Evolutionary conservation across 2,888 invertebrate genomes (phyloP), one percentile per base, ranked within the genome.

Genomic region (Pristionchus exspectatus): DNA sequence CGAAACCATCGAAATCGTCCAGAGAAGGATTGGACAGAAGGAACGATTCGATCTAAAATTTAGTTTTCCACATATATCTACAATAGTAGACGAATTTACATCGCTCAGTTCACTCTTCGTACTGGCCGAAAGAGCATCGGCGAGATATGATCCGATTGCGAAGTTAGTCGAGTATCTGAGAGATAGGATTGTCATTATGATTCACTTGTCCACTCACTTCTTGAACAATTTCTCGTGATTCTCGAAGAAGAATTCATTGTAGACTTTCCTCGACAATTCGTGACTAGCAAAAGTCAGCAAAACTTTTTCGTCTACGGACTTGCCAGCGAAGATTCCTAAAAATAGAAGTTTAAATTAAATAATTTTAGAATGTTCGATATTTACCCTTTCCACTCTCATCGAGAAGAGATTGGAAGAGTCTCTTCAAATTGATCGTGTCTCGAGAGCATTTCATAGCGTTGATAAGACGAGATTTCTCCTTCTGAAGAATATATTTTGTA

Each of bases 241-340:
- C 83, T 81, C 66, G 66, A 83, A 81, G 89, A 89, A 89, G 89
- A 89, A 89, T 69, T 81, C 83, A 50, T 83, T 89, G 83, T 81
- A 89, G 30, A 83, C 33, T 44, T 83, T 81, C 83, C 44, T 77
- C 44, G 89, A 38, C 12, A 89, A 30, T n/a, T 81, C 74, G 33
- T 72, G 56, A 33, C 21, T 56, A 14, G 30, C 87, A 3, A 44
- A 54, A 5, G 50, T 18, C 24, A 88, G 72, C 24, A 88, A 24
- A 56, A 54, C 24, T 24, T 27, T 16, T 30, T 88, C 87, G 44
- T 88, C 87, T 3, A 88, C 56, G 1, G 50, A 24, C 12, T 54
- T 33, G 2, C 87, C 87, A 4, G n/a, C 10, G 74, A 88, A 74
- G 27, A 88, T 72, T 30, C 87, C 87, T 88, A 24, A 54, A 74